Conservation (phyloP, 2,113 vertebrate species). For the Coreoperca whiteheadi region DNA sequence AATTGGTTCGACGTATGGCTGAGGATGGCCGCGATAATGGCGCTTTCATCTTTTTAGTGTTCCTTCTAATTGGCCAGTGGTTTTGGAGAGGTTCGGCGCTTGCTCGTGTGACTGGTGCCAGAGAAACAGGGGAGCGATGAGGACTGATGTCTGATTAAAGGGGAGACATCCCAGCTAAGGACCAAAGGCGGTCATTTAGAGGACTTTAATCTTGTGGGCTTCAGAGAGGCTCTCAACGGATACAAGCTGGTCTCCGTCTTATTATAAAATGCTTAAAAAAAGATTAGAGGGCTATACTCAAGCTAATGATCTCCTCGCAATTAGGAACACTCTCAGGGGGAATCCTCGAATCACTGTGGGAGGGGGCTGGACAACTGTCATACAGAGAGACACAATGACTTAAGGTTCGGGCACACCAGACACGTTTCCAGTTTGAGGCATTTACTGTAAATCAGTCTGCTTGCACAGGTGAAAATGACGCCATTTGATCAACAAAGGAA, state of each 20-base stretch:
- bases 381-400: constrained; percentile 27
- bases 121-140: constrained; percentile 40
- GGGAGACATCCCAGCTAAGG: constrained; percentile 48
- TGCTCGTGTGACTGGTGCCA: constrained; percentile 45
- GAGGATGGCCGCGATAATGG: constrained; percentile 57
- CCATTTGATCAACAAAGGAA: constrained; percentile 15
- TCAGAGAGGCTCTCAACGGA: constrained; percentile 59
- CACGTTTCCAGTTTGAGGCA: constrained; percentile 6
- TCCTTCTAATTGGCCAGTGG: constrained; percentile 67
- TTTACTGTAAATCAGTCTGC: constrained; percentile 20
- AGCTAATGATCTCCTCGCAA: constrained; percentile 74
- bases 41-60: constrained; percentile 65
- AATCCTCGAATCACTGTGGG: constrained; percentile 20
- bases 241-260: constrained; percentile 64
- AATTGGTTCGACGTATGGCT: constrained; percentile 68
- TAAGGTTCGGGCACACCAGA: not conserved
- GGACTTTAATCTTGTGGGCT: constrained; percentile 72
- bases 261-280: constrained; percentile 77
- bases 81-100: constrained; percentile 29
- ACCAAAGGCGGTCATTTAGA: constrained; percentile 74
- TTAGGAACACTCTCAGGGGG: constrained; percentile 67
- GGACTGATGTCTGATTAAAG: constrained; percentile 64
- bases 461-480: not conserved
- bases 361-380: constrained; percentile 36
- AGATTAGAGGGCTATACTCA: constrained; percentile 60